A percentile compares a stretch with the other conserved stretches of the same genome.
Evolutionary conservation across 2,797 vertebrate genomes (phyloP).

Genomic region (Epinephelus coioides): DNA sequence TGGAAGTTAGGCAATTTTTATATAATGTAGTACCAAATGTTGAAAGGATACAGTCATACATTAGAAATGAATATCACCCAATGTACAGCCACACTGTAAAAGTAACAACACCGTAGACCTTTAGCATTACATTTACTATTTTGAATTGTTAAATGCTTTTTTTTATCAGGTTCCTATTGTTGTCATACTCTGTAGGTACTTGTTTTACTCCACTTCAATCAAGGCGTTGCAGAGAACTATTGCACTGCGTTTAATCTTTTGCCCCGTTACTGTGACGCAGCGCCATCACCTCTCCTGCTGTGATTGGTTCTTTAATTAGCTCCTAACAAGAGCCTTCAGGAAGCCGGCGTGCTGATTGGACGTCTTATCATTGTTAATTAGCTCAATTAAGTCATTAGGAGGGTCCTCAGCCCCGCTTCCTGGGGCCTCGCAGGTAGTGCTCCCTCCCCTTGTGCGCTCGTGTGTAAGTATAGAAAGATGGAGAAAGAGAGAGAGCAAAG

Average conservation of each 20-base stretch:
- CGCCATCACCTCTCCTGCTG: constrained; percentile 68
- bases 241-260: constrained; percentile 40
- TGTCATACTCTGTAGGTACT: not conserved
- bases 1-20: too few species aligned
- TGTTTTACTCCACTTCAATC: constrained; percentile 19
- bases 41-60: too few species aligned
- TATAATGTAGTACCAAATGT: too few species aligned
- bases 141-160: not conserved
- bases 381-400: constrained; percentile 88
- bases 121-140: too few species aligned
- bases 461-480: constrained; percentile 14
- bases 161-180: not conserved
- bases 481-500: not conserved
- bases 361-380: constrained; percentile 86
- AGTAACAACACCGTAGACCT: too few species aligned
- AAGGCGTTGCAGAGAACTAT: constrained; percentile 28
- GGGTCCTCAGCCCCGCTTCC: constrained; percentile 79
- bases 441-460: constrained; percentile 46
- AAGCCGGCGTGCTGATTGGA: constrained; percentile 86
- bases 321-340: constrained; percentile 87
- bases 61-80: too few species aligned
- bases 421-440: constrained; percentile 77
- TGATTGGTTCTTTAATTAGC: constrained; percentile 87
- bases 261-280: constrained; percentile 59
- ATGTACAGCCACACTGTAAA: too few species aligned